Evolutionary conservation across 2,113 vertebrate genomes (phyloP).

Genomic region (Vanacampus margaritifer): DNA sequence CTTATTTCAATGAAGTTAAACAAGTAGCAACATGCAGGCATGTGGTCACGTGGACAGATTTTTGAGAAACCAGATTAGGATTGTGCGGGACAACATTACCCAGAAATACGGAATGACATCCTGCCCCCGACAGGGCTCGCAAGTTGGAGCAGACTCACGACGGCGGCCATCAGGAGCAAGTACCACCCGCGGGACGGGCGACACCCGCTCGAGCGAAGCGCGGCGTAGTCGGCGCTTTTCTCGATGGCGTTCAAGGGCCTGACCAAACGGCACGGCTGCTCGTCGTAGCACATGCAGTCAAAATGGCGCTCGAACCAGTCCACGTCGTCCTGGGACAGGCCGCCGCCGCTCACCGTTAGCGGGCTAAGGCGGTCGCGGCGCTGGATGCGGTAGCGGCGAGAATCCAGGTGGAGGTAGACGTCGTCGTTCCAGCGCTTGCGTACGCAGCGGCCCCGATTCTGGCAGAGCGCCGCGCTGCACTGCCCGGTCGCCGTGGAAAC

Average conservation of each 20-base stretch:
- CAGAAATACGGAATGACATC: too few relatives aligned
- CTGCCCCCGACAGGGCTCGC: too few relatives aligned
- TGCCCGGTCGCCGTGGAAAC: conserved; percentile 75
- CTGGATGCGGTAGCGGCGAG: conserved; percentile 54
- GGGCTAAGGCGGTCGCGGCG: conserved; percentile 20
- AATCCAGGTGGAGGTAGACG: conserved; percentile 80
- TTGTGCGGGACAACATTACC: too few relatives aligned
- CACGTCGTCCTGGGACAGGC: conserved; percentile 69
- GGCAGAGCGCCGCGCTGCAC: conserved; percentile 74
- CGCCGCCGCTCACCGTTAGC: conserved; percentile 69
- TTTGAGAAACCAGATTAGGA: too few relatives aligned
- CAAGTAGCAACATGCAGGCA: too few relatives aligned
- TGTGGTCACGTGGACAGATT: too few relatives aligned
- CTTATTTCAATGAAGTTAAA: too few relatives aligned
- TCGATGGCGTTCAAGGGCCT: neutral
- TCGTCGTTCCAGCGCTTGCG: conserved; percentile 75
- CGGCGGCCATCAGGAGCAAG: conserved; percentile 1
- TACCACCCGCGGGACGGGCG: too few relatives aligned
- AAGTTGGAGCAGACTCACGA: neutral
- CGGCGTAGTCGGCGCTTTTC: too few relatives aligned
- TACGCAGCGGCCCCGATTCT: conserved; percentile 68
- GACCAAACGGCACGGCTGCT: conserved; percentile 43
- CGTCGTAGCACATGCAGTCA: conserved; percentile 73
- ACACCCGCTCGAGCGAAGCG: neutral
- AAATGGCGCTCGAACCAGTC: conserved; percentile 65